Base-by-base conservation (phyloP, 35 echinoderm and acorn worm species). In the Acanthaster planci region DNA sequence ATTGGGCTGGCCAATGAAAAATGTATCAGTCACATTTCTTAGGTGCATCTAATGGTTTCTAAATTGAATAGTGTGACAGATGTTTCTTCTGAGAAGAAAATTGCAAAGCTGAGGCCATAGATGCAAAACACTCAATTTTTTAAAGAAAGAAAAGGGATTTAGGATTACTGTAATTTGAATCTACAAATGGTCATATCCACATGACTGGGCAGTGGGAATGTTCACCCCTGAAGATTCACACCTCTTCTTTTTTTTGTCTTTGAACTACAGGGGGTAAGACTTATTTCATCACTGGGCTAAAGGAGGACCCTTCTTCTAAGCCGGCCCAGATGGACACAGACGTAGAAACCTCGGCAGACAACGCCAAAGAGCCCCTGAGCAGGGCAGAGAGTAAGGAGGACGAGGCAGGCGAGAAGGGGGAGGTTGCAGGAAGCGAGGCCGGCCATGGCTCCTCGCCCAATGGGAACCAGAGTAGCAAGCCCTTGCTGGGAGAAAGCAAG, bases 231-330 rank as follows among this genome's bases (percentile, higher is more conserved):
- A 12, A 6, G 42, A 47, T 12, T 47, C 4, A 47, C 42, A 47
- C 4, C 12, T 52, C 68, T 7, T 37, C 9, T 31, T 38, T 42
- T 0, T 86, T 64, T 75, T 86, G 40, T 76, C 55, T 37, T 14
- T 39, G 30, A 57, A 89, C 35, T 79, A 0, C 38, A 96, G 93
- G 93, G 32, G 87, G 91, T 80, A 96, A 96, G 54, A 96, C 93
- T 10, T 96, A 89, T 67, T 96, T 96, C 81, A 96, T 96, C 60
- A 86, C 78, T 31, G 81, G 81, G 26, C 80, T 81, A 37, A 80
- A 87, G 2, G 89, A 72, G 34, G 64, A 72, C 34, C 64, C 34
- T 72, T 72, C 64, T 2, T 21, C 64, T 7, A 72, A 72, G 34
- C 34, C 64, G 1, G 26, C 23, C 8, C 7, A 30, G 29, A 14